phyloP scores from a whole-genome alignment of 2,888 invertebrate genomes.

The Campopleginae sp. region DNA sequence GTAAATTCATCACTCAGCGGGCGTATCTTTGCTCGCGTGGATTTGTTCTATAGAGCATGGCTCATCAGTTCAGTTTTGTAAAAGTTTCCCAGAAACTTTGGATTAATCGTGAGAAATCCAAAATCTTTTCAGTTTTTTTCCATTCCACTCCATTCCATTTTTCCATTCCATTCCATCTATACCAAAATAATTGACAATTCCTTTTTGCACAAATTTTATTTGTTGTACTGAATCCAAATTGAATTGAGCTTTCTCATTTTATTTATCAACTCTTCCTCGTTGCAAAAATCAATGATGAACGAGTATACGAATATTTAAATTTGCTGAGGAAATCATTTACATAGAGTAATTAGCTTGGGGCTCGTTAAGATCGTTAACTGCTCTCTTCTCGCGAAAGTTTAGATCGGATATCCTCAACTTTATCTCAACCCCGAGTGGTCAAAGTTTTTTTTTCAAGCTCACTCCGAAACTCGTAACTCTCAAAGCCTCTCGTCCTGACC shows the following conservation, averaged over 20 bases:
- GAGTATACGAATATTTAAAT: neutral
- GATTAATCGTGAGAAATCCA: too few species aligned
- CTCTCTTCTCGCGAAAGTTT: slow-evolving; percentile 2
- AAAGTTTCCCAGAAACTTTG: neutral
- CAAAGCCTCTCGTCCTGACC: neutral
- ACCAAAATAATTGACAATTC: neutral
- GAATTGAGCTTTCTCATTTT: neutral
- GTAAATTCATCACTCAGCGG: neutral
- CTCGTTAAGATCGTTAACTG: slow-evolving; percentile 1
- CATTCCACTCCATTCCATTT: too few species aligned
- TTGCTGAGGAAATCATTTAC: slow-evolving; percentile 4
- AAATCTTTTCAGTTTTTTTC: too few species aligned
- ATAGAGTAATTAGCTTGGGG: neutral
- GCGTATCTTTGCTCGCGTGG: too few species aligned
- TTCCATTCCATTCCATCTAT: too few species aligned
- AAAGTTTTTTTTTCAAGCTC: slow-evolving; percentile 8
- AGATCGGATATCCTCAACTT: neutral
- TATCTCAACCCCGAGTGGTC: slow-evolving; percentile 7
- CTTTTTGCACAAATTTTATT: neutral
- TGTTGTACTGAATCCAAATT: neutral
- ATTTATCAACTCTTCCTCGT: neutral
- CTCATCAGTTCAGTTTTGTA: neutral
- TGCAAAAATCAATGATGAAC: neutral
- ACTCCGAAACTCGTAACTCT: neutral
- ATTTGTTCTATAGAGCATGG: too few species aligned